These are phyloP conservation scores for Umimayanthus kanabou DNA, from an alignment of 92 coral and sea anemone species.

Conservation along the genomic window DNA sequence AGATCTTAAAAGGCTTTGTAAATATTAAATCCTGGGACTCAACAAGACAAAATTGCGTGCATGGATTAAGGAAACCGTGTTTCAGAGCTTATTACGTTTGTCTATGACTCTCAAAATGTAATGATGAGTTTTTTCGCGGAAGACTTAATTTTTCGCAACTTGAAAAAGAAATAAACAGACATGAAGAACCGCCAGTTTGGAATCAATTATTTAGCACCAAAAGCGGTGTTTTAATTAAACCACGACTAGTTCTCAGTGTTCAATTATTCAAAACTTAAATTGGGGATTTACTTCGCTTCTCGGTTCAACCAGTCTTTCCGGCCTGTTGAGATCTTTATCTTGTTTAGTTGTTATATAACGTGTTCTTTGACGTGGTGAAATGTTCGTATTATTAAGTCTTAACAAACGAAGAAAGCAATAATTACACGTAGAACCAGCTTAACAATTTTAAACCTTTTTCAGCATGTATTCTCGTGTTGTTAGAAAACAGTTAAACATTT, in stretches of 20 bases:
- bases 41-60: neutral
- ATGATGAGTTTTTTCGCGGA: neutral
- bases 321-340: neutral
- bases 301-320: neutral
- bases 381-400: neutral
- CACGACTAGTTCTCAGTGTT: conserved; percentile 12
- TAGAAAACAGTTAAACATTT: conserved; percentile 11
- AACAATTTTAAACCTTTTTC: neutral
- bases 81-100: neutral
- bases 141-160: neutral
- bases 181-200: conserved; percentile 9
- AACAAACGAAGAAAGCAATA: neutral
- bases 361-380: neutral
- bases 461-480: neutral
- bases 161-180: conserved; percentile 17
- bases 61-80: neutral
- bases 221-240: conserved; percentile 45
- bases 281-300: conserved; percentile 6
- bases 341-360: neutral
- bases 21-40: neutral
- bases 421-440: neutral
- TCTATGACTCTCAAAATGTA: neutral
- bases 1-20: conserved; percentile 8
- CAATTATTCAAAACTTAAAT: conserved; percentile 29
- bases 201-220: conserved; percentile 33